Evolutionary conservation across 2,888 invertebrate genomes (phyloP), one percentile per base, ranked within the genome.

Genomic region (Xestia xanthographa): DNA sequence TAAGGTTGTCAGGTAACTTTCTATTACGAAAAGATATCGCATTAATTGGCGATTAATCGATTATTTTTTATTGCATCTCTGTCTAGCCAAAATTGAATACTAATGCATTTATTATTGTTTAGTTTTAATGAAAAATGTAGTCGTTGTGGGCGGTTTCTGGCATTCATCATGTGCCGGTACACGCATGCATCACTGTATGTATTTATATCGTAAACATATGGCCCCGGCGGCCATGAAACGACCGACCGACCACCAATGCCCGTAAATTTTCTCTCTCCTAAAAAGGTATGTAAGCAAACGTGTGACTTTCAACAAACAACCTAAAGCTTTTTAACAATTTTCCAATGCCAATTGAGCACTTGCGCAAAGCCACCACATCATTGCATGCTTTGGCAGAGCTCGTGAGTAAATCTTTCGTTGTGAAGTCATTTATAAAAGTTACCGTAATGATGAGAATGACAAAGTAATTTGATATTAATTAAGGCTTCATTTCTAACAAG

Each of bases 131-230:
- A 69, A 76, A 85, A 82, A 68, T 80, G 48, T 77, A 77, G 67
- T 79, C 72, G 73, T 71, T 79, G 95, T 95, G 95, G 95, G 95
- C 95, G 96, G 93, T 93, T 91, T 92, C 94, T 95, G 94, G 93
- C 92, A 90, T 92, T 87, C 90, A 92, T 93, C 92, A 94, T 92
- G 92, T 89, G 92, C 89, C 89, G 89, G 92, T 92, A 90, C 90
- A 87, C 88, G 88, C 89, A 89, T 91, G 90, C 89, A 80, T 78
- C 81, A 74, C 83, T 82, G 83, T 89, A 87, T 80, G 92, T 95
- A 94, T 94, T 94, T 94, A 94, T 94, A 96, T 93, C 93, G 91
- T 94, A 93, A 95, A 94, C 95, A 95, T 94, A 95, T 95, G 95
- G 95, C 95, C 93, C 93, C 91, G 87, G 84, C 88, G 86, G 84